These are phyloP conservation scores for Odontesthes bonariensis DNA, from an alignment of 2,113 vertebrate genomes.

Conservation along the genomic window DNA sequence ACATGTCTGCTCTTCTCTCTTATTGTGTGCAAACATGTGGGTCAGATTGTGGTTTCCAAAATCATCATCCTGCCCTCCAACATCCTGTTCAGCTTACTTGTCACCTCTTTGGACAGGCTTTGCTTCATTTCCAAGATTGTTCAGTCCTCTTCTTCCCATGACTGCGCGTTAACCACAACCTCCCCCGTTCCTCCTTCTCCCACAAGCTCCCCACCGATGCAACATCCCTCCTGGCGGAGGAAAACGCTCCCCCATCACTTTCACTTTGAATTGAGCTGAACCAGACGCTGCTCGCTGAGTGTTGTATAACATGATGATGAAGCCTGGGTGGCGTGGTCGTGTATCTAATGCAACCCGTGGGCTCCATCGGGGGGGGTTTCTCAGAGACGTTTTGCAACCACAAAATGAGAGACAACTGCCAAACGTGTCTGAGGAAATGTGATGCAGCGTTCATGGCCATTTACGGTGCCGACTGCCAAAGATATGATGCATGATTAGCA, in stretches of 20 bases:
- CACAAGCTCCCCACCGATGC: neutral
- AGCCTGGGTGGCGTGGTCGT: conserved; percentile 63
- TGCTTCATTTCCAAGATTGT: conserved; percentile 46
- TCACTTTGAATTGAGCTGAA: conserved; percentile 71
- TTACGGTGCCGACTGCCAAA: conserved; percentile 36
- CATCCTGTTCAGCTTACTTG: conserved; percentile 48
- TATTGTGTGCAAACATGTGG: conserved; percentile 7
- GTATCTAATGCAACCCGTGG: conserved; percentile 41
- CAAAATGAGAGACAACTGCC: conserved; percentile 63
- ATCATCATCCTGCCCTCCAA: conserved; percentile 49
- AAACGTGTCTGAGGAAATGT: conserved; percentile 43
- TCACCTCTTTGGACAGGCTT: conserved; percentile 49
- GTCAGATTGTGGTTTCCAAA: conserved; percentile 52
- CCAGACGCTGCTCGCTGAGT: conserved; percentile 65
- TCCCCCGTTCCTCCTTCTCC: neutral
- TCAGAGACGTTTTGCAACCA: conserved; percentile 53
- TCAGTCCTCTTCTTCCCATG: conserved; percentile 54
- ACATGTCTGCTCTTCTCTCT: neutral
- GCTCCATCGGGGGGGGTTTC: conserved; percentile 25
- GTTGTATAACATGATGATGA: conserved; percentile 72
- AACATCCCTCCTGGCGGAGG: conserved; percentile 22
- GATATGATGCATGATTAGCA: conserved; percentile 28
- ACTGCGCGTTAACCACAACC: conserved; percentile 53
- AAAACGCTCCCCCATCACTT: conserved; percentile 66
- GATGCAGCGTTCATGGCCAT: conserved; percentile 5